Base-by-base conservation (phyloP, 2,113 vertebrate genomes). In the Apus apus region DNA sequence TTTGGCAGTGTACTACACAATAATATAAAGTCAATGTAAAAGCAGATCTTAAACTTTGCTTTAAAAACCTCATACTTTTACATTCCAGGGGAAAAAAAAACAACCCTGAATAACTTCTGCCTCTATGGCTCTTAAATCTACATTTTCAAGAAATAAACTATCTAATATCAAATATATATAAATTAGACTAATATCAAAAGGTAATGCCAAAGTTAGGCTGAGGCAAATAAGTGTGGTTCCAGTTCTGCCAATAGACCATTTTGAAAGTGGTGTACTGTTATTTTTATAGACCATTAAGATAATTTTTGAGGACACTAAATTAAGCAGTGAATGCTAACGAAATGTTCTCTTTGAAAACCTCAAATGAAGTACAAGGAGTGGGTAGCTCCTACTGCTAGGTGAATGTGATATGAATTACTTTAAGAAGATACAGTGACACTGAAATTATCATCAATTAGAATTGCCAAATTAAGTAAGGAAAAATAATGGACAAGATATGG, bases 381-480 rank as follows among this genome's bases (percentile, higher is more conserved):
- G 83, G 82, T 34, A 86, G 75, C 65, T 96, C 46, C 51, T 75
- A 61, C 58, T 85, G 32, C 60, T 83, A 64, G 26, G 65, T 94
- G 75, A 75, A 80, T 78, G 43, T 46, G 53, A 95, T 74, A 54
- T 53, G 75, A 87, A 89, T 96, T 95, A 83, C 89, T 86, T 96
- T 90, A 88, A 93, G 93, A 93, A 93, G 88, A 70, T 76, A 80
- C 71, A 71, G 71, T 81, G 32, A 96, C 89, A 96, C 48, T 84
- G 81, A 97, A 95, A 96, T 81, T 94, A 84, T 54, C 64, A 0
- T 89, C 93, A 76, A 43, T 96, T 94, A 97, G 56, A 87, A 58
- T 92, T 96, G 81, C 87, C 94, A 96, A 97, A 94, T 94, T 94
- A 95, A 73, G 65, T 50, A 95, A 60, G n/a, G 38, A 84, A 93